Percentiles rank a stretch among this genome's conserved stretches.
phyloP scores from a whole-genome alignment of 2,113 vertebrate species.

The Nansenia antarctica region DNA sequence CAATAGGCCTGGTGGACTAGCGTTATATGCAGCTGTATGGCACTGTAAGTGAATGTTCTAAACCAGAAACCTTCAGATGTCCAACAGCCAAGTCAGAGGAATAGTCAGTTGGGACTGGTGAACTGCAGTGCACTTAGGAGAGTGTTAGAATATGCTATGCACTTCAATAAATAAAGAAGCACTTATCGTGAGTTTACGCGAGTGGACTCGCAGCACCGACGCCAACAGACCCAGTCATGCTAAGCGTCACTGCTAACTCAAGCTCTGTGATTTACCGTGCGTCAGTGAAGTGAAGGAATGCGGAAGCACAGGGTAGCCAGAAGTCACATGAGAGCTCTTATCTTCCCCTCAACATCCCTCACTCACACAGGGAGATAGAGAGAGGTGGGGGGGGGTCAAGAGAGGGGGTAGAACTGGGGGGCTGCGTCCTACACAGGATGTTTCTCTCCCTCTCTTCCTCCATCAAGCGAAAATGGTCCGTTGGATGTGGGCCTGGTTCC shows the following conservation, averaged over 20 bases:
- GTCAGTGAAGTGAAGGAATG: slow-evolving; percentile 52
- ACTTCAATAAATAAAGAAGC: too few relatives aligned
- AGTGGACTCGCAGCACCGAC: too few relatives aligned
- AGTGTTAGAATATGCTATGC: too few relatives aligned
- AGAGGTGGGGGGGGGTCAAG: neutral
- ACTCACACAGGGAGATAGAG: slow-evolving; percentile 22
- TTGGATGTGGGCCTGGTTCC: slow-evolving; percentile 18
- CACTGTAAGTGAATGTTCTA: neutral
- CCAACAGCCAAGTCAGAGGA: too few relatives aligned
- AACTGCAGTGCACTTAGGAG: neutral
- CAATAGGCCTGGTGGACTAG: too few relatives aligned
- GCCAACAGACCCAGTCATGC: too few relatives aligned
- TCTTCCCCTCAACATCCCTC: slow-evolving; percentile 54
- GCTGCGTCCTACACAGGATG: neutral
- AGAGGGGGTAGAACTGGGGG: neutral
- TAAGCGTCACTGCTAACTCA: too few relatives aligned
- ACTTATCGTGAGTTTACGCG: neutral
- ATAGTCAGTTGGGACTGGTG: too few relatives aligned
- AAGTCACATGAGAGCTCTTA: slow-evolving; percentile 61
- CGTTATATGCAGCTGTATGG: too few relatives aligned
- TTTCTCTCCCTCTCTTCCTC: neutral
- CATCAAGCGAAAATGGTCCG: slow-evolving; percentile 13
- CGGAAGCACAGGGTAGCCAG: slow-evolving; percentile 37
- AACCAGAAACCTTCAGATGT: too few relatives aligned
- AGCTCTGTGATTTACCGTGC: neutral